Percentiles rank a stretch among this genome's conserved stretches.
phyloP scores from a whole-genome alignment of 2,113 vertebrate species.

The Hyperoodon ampullatus region DNA sequence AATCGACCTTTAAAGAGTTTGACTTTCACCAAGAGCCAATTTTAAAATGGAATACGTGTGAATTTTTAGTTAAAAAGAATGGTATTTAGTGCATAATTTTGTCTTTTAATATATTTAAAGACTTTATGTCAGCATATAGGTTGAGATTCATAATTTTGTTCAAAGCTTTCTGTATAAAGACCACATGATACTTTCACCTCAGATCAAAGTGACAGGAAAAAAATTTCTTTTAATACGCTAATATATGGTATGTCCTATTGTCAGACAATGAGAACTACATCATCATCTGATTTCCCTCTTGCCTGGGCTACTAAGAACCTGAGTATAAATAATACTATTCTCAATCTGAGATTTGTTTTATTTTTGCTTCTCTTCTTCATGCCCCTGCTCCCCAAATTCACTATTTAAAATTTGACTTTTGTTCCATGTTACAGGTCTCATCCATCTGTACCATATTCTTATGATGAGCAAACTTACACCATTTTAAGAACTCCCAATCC shows the following conservation, averaged over 20 bases:
- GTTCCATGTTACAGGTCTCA: not conserved
- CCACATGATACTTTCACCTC: not conserved
- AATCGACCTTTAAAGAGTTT: not conserved
- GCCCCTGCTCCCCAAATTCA: not conserved
- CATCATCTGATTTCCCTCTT: not conserved
- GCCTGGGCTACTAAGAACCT: not conserved
- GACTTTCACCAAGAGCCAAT: not conserved
- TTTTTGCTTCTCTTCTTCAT: constrained; percentile 9
- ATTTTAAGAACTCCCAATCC: not conserved
- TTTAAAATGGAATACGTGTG: not conserved
- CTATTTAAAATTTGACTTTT: not conserved
- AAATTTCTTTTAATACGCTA: not conserved
- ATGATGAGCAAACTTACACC: not conserved
- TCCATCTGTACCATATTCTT: not conserved
- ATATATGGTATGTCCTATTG: not conserved
- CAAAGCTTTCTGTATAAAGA: not conserved
- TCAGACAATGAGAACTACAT: not conserved
- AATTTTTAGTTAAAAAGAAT: not conserved
- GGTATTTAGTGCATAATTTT: not conserved
- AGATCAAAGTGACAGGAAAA: not conserved
- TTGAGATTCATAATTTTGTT: not conserved
- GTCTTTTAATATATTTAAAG: not conserved
- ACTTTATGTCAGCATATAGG: not conserved
- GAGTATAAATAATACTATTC: not conserved
- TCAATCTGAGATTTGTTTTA: not conserved